Evolutionary conservation across 2,797 vertebrate species (phyloP).

Genomic region (Crax fasciolata): DNA sequence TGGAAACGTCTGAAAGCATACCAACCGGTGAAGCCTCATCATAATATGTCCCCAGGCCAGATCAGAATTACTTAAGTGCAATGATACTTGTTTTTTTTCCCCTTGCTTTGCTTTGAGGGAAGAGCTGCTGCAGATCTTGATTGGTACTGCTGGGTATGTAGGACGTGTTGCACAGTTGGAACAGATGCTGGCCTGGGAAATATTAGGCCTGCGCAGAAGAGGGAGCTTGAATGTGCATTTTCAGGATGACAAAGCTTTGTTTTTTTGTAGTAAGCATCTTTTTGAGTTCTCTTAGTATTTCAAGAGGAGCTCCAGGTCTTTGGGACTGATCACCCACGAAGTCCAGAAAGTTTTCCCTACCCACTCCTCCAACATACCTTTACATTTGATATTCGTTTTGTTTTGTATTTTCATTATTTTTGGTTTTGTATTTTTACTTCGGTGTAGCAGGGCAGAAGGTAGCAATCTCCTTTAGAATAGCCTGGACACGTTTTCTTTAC

Average conservation of each 20-base stretch:
- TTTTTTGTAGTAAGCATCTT: background rate
- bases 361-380: accelerated
- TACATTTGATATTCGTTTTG: background rate
- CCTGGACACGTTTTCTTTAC: background rate
- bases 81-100: background rate
- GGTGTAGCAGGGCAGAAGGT: background rate
- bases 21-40: slow-evolving; percentile 45
- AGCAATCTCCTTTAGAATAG: background rate
- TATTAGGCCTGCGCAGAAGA: background rate
- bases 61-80: slow-evolving; percentile 67
- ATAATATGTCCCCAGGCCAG: slow-evolving; percentile 46
- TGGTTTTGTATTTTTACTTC: background rate
- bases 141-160: slow-evolving; percentile 26
- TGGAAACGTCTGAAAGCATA: slow-evolving; percentile 65
- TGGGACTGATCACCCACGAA: background rate
- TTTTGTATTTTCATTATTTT: background rate
- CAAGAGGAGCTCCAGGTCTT: background rate
- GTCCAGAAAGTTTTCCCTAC: background rate
- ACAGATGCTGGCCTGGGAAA: slow-evolving; percentile 11
- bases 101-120: background rate
- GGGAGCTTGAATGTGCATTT: background rate
- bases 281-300: background rate
- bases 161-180: slow-evolving; percentile 15
- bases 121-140: background rate
- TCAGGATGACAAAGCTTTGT: background rate